Evolutionary conservation across 2,113 vertebrate species (phyloP).

Genomic region (Archilochus colubris): DNA sequence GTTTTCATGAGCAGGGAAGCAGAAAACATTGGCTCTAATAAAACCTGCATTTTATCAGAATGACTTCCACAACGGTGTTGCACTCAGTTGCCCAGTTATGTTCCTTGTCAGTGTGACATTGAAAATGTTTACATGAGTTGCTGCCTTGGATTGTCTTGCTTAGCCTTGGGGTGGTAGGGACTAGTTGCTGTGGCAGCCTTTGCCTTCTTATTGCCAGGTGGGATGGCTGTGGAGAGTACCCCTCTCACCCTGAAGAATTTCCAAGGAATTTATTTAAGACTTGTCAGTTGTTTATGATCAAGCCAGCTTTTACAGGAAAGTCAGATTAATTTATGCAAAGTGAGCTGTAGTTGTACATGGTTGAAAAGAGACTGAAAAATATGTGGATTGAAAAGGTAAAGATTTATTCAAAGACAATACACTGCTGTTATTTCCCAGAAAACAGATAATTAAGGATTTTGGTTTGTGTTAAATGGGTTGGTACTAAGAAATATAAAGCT

Average conservation of each 20-base stretch:
- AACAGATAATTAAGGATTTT: not conserved
- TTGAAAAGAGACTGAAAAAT: not conserved
- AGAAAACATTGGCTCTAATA: not conserved
- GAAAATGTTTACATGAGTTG: not conserved
- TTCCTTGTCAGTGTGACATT: not conserved
- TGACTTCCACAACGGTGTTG: accelerated
- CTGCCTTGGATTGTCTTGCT: not conserved
- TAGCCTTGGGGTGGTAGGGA: not conserved
- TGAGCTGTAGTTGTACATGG: not conserved
- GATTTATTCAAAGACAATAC: not conserved
- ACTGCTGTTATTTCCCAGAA: not conserved
- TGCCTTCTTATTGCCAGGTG: not conserved
- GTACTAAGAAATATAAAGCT: not conserved
- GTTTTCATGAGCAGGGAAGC: not conserved
- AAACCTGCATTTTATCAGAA: not conserved
- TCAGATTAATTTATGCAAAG: not conserved
- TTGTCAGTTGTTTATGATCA: not conserved
- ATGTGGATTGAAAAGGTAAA: not conserved
- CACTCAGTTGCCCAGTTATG: not conserved
- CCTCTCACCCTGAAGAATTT: not conserved
- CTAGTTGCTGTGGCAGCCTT: accelerated
- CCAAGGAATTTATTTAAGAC: not conserved
- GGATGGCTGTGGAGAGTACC: not conserved
- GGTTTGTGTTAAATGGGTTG: not conserved
- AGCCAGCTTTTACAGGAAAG: not conserved